Conservation (phyloP, 2,888 invertebrate species). For the Leucophenga maculata region DNA sequence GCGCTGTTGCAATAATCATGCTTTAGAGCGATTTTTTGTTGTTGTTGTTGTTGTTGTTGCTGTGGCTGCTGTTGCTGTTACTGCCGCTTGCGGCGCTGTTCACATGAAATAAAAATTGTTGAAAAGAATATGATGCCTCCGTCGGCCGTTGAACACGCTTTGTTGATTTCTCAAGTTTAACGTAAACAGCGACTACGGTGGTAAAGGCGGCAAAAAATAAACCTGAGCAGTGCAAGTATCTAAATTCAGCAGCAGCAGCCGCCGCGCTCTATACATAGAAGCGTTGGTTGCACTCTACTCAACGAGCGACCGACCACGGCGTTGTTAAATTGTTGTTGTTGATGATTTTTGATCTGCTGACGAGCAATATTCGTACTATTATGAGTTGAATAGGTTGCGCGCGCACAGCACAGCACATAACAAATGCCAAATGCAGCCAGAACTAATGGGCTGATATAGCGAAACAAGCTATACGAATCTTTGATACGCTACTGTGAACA, state of each 20-base stretch:
- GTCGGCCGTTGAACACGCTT: slow-evolving; percentile 41
- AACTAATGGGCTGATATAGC: too few species aligned
- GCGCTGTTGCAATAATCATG: slow-evolving; percentile 24
- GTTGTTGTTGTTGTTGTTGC: neutral
- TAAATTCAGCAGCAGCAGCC: slow-evolving; percentile 26
- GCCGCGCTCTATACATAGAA: slow-evolving; percentile 18
- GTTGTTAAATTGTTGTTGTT: neutral
- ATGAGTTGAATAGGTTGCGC: too few species aligned
- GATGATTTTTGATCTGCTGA: too few species aligned
- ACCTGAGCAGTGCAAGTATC: neutral
- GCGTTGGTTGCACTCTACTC: slow-evolving; percentile 28
- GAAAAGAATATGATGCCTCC: neutral
- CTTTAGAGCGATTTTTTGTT: neutral
- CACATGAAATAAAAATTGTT: neutral
- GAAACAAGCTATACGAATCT: too few species aligned
- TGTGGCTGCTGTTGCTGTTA: slow-evolving; percentile 14
- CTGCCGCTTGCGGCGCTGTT: slow-evolving; percentile 5
- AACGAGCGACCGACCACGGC: too few species aligned
- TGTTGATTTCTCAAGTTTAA: slow-evolving; percentile 41
- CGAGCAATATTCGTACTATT: slow-evolving; percentile 5
- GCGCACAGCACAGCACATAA: too few species aligned
- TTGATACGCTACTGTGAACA: too few species aligned
- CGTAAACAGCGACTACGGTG: slow-evolving; percentile 22
- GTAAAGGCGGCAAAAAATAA: neutral
- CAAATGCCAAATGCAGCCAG: too few species aligned